Base-by-base conservation (phyloP, 2,888 invertebrate genomes). In the Cheilosia pagana region DNA sequence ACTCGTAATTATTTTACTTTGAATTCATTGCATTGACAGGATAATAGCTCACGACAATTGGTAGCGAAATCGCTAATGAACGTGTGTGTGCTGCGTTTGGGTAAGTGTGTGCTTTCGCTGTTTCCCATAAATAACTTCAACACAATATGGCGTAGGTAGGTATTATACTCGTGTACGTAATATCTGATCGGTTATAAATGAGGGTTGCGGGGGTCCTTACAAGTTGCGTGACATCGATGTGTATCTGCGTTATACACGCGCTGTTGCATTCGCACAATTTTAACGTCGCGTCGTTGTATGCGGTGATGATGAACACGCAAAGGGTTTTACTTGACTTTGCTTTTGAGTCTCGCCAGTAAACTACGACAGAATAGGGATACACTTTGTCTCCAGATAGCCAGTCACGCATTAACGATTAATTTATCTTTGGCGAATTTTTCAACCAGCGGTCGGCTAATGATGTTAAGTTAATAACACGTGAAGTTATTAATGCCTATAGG, bases 21-120 rank as follows among this genome's bases (percentile, higher is more conserved):
- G 55, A 63, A 55, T 63, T 35, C 28, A 60, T 60, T 57, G 52
- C 75, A 67, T 67, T 59, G 75, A 50, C 65, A 75, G 31, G 67
- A 65, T 75, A 75, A 59, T 10, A 59, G 52, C 35, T 74, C 55
- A 45, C 55, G 45, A 31, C 62, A 43, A 50, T 55, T 10, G 19
- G 50, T 50, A 59, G 59, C 25, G 19, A 12, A 39, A 23, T 70
- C 52, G 4, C 39, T 60, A 72, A 35, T 35, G 63, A 53, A n/a
- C 14, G 25, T 50, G 53, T 28, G 53, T 28, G 25, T 43, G 12
- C 35, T 23, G 28, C 19, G 10, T 55, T 16, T 55, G 10, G 21
- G 45, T 28, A 6, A 21, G 6, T 28, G 31, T 19, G 19, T 3
- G n/a, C 25, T n/a, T 3, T 23, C 23, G 6, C 23, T 1, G 43